A percentile compares a stretch with the other conserved stretches of the same genome.
These are phyloP conservation scores for Carposina sasakii DNA, from an alignment of 1,140 invertebrate species.

Conservation along the genomic window DNA sequence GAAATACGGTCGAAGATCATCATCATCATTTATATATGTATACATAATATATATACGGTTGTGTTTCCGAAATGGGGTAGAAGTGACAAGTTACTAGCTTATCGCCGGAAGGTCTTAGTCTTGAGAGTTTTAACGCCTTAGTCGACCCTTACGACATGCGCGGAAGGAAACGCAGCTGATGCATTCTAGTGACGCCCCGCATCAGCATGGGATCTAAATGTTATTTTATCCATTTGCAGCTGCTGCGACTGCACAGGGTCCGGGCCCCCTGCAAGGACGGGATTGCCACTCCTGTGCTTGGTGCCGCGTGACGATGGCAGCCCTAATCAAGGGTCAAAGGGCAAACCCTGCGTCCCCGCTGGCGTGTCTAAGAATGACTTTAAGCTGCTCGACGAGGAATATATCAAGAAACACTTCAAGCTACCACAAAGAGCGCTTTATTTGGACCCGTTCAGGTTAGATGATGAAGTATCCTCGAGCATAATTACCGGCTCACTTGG, in stretches of 20 bases:
- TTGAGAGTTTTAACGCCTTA: too few species aligned
- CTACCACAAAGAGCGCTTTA: slow-evolving; percentile 45
- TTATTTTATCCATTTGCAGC: slow-evolving; percentile 29
- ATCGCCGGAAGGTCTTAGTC: too few species aligned
- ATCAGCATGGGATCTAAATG: too few species aligned
- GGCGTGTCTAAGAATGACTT: slow-evolving; percentile 23
- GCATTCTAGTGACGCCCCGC: too few species aligned
- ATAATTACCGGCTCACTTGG: too few species aligned
- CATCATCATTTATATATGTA: too few species aligned
- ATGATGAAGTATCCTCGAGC: background rate
- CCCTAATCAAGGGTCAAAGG: background rate
- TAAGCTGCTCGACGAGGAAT: slow-evolving; percentile 44
- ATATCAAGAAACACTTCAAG: slow-evolving; percentile 55
- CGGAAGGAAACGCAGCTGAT: too few species aligned
- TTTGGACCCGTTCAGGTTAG: slow-evolving; percentile 48
- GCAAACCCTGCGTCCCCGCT: slow-evolving; percentile 3
- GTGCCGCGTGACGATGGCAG: slow-evolving; percentile 41
- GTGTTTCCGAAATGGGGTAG: too few species aligned
- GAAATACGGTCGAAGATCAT: too few species aligned
- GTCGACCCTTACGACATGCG: too few species aligned
- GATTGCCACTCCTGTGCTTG: slow-evolving; percentile 45
- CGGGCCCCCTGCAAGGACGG: slow-evolving; percentile 19
- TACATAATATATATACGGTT: too few species aligned
- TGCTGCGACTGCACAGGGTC: slow-evolving; percentile 18
- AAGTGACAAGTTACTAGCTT: too few species aligned